A percentile compares a stretch with the other conserved stretches of the same genome.
phyloP scores from a whole-genome alignment of 2,797 vertebrate species.

The Acestrorhynchus altus region DNA sequence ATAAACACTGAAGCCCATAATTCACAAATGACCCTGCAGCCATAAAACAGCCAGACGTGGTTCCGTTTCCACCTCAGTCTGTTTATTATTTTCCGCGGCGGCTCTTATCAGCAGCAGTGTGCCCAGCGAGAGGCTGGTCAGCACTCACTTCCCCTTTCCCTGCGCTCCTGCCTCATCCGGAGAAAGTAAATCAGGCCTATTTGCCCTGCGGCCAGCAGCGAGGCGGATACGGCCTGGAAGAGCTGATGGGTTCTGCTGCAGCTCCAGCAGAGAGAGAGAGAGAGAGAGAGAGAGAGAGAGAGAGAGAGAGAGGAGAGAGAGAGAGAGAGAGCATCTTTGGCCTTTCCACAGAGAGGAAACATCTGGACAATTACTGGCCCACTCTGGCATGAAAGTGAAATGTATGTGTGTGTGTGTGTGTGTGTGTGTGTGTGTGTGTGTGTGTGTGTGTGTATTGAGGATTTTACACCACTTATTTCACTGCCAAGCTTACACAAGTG shows the following conservation, averaged over 20 bases:
- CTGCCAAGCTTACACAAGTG: not conserved
- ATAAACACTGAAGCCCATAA: conserved; percentile 12
- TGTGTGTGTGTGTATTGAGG: conserved; percentile 46
- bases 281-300: conserved; percentile 50
- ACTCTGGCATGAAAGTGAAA: conserved; percentile 61
- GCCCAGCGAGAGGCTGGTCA: conserved; percentile 63
- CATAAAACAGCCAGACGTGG: not conserved
- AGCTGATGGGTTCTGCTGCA: conserved; percentile 67
- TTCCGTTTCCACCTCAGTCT: conserved; percentile 30
- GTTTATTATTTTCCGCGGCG: conserved; percentile 44
- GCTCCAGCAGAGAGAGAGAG: conserved; percentile 66
- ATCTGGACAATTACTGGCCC: conserved; percentile 74
- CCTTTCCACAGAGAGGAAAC: conserved; percentile 81
- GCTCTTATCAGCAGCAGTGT: conserved; percentile 66
- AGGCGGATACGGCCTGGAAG: conserved; percentile 59
- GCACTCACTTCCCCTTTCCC: conserved; percentile 58
- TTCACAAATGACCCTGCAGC: not conserved
- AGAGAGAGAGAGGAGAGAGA: not conserved
- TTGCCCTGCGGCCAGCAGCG: conserved; percentile 41
- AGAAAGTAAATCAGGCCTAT: conserved; percentile 70
- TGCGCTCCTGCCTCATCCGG: conserved; percentile 69
- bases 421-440: conserved; percentile 16
- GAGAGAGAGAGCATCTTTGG: conserved; percentile 59
- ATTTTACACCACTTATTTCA: not conserved
- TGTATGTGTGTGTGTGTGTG: conserved; percentile 20